A percentile compares a stretch with the other conserved stretches of the same genome.
Evolutionary conservation across 2,888 invertebrate genomes (phyloP).

Genomic region (Pemphredon lugubris): DNA sequence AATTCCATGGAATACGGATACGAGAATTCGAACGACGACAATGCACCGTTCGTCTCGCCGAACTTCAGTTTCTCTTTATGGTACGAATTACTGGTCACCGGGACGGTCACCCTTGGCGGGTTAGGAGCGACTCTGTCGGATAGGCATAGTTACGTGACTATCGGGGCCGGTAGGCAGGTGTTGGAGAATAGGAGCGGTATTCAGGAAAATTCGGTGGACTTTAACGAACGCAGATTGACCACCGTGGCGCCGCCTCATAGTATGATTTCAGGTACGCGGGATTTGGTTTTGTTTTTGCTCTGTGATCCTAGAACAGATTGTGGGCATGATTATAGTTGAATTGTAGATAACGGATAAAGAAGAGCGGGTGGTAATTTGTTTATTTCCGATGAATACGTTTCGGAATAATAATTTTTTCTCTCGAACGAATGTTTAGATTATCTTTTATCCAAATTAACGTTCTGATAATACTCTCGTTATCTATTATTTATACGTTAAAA

Average conservation of each 20-base stretch:
- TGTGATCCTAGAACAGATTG: no score
- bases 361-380: no score
- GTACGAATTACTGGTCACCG: conserved; percentile 76
- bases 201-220: conserved; percentile 76
- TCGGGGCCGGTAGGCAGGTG: conserved; percentile 58
- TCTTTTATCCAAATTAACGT: no score
- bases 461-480: no score
- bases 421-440: no score
- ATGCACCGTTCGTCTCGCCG: conserved; percentile 63
- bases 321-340: no score
- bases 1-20: conserved; percentile 75
- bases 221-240: conserved; percentile 73
- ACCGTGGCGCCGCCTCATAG: conserved; percentile 73
- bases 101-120: conserved; percentile 77
- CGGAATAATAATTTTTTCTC: no score
- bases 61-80: conserved; percentile 76
- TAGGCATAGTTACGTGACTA: conserved; percentile 72
- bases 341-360: no score
- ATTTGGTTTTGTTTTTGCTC: no score
- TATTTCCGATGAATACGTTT: no score
- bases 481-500: no score
- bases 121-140: conserved; percentile 65
- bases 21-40: conserved; percentile 70
- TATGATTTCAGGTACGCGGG: conserved; percentile 71
- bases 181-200: conserved; percentile 66